Base-by-base conservation (phyloP, 23 tunicate species). In the Styela clava region DNA sequence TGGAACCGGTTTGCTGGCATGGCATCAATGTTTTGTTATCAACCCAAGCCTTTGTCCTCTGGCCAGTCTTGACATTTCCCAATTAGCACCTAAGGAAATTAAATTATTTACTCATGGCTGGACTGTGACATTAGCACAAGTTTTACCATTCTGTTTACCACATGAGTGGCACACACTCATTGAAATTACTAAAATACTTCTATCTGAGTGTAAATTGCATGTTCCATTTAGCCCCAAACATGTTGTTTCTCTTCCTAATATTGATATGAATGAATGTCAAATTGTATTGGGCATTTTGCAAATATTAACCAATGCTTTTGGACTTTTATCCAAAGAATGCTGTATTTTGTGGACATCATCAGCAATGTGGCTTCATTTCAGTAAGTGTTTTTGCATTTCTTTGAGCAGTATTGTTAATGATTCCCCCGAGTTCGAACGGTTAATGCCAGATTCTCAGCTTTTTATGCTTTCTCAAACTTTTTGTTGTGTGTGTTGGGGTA, bases 1-100 rank as follows among this genome's bases (percentile, higher is more conserved):
- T 24, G 81, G 81, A 7, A 76, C 81, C 5, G 81, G 81, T 5
- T 64, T 76, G 64, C n/a, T 76, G 27, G 81, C 81, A 76, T 76
- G 81, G 81, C 65, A 44, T 36, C 81, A 76, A 52, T 44, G 64
- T 44, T 76, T 76, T 44, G 65, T 52, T 26, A 52, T 76, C 33
- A 52, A 52, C 65, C 52, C 81, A 76, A 21, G 65, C 0, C 81
- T 76, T n/a, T 76, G 81, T 44, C 81, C 81, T 26, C 5, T 76
- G 20, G 22, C 52, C 12, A 36, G 1, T 76, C 81, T 76, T 44
- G 81, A 44, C 19, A 52, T 76, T 52, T 16, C 35, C 9, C 16
- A 24, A 21, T 24, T 76, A 51, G 31, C 52, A 35, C 62, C 32
- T 24, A 16, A 76, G 0, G 81, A 76, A 24, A 24, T 76, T 21